Evolutionary conservation across 1,140 invertebrate genomes (phyloP).

Genomic region (Drosophila ananassae): DNA sequence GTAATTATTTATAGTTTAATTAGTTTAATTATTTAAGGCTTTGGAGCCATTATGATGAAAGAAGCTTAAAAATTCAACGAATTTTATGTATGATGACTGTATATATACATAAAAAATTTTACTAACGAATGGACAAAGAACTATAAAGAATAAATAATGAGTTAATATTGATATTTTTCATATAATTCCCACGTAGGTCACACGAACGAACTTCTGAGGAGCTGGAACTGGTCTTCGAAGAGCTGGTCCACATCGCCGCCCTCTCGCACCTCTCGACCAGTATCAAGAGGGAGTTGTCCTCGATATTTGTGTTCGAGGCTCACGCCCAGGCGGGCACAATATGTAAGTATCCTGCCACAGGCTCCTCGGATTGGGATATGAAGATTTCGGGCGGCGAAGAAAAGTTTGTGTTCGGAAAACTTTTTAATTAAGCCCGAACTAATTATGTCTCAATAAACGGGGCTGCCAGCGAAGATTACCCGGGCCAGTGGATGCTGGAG

Average conservation of each 20-base stretch:
- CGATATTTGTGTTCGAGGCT: slow-evolving; percentile 92
- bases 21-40: no score
- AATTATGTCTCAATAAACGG: slow-evolving; percentile 55
- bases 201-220: slow-evolving; percentile 92
- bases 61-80: no score
- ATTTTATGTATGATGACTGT: no score
- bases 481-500: background rate
- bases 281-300: slow-evolving; percentile 92
- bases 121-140: no score
- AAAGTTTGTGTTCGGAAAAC: slow-evolving; percentile 29
- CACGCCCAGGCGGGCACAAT: slow-evolving; percentile 91
- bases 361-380: slow-evolving; percentile 13
- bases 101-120: no score
- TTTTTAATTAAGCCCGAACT: slow-evolving; percentile 56
- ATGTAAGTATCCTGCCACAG: slow-evolving; percentile 86
- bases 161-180: background rate
- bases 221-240: slow-evolving; percentile 93
- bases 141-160: no score
- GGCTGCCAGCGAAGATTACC: background rate
- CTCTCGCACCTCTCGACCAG: slow-evolving; percentile 92
- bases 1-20: no score
- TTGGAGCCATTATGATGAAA: no score
- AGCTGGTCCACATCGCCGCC: slow-evolving; percentile 92
- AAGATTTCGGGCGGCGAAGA: slow-evolving; percentile 3
- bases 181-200: slow-evolving; percentile 84